phyloP scores from a whole-genome alignment of 2,797 vertebrate genomes.

The Ceyx erithaca region DNA sequence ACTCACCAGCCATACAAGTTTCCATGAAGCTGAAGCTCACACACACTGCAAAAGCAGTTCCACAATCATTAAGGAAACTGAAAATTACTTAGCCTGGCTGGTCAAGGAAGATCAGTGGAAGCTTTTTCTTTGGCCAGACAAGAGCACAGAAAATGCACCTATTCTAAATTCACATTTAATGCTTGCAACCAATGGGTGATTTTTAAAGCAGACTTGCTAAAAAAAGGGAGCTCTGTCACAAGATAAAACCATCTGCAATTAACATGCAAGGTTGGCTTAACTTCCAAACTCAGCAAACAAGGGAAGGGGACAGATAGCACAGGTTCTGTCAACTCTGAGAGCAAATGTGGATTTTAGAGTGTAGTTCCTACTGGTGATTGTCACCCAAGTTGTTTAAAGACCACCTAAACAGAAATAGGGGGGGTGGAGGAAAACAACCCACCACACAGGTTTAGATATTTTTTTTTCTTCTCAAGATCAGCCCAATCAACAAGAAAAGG shows the following conservation, averaged over 20 bases:
- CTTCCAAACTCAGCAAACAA: not conserved
- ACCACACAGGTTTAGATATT: not conserved
- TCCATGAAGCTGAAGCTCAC: not conserved
- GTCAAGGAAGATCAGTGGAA: not conserved
- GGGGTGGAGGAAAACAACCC: rapidly evolving
- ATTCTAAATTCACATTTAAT: not conserved
- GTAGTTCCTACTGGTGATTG: not conserved
- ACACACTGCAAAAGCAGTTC: not conserved
- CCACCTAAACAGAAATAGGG: not conserved
- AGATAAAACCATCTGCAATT: not conserved
- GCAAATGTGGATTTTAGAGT: not conserved
- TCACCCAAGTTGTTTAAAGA: not conserved
- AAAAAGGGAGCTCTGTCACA: not conserved
- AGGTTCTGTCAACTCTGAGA: not conserved
- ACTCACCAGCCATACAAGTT: not conserved
- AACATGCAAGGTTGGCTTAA: not conserved
- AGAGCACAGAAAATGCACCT: not conserved
- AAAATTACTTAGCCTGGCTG: not conserved
- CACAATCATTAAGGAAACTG: not conserved
- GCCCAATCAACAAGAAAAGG: not conserved
- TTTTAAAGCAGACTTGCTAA: not conserved
- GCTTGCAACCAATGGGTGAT: not conserved
- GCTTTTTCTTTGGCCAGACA: not conserved
- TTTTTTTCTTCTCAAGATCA: not conserved
- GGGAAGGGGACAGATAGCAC: not conserved